Evolutionary conservation across 2,113 vertebrate genomes (phyloP), one percentile per base, ranked within the genome.

Genomic region (Mohoua ochrocephala): DNA sequence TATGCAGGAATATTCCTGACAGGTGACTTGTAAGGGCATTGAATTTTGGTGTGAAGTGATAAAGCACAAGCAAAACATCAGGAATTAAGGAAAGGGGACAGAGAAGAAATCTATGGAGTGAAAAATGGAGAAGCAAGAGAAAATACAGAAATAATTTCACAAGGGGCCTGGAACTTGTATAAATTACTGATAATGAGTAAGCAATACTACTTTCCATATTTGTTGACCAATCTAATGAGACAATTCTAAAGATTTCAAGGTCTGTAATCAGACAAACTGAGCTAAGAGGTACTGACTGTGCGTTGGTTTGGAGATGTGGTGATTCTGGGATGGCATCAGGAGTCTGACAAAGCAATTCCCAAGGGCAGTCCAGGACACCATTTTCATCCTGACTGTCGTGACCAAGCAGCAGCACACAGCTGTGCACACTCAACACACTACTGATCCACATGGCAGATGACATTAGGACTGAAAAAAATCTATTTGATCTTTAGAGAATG

Each of bases 371-470:
- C n/a, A 22, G 22, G 42, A 17, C 77, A 33, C 12, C 27, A 15
- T 65, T 63, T 65, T 33, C 26, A 30, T 30, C 42, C 67, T 2
- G 7, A 4, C 21, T 65, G 47, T 53, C 1, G 2, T 27, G 70
- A 52, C 15, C n/a, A 16, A 70, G 47, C 44, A n/a, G 23, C 13
- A 35, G 26, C 69, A 21, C 53, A 6, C 0, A 0, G 41, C 21
- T 37, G 28, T 33, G 7, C 21, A 22, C 35, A 6, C 57, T n/a
- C 42, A 54, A 12, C 85, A 69, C 27, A 12, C 30, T 35, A 2
- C 23, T 50, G 39, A 64, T 50, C 27, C 24, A n/a, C 6, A 1
- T 33, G 27, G 13, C 59, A 85, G 4, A 9, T 64, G 52, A 67
- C 59, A 70, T 30, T 15, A 35, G 24, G 14, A 42, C 26, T 54